Evolutionary conservation across 2,797 vertebrate species (phyloP).

Genomic region (Amblyopsis hoosieri): DNA sequence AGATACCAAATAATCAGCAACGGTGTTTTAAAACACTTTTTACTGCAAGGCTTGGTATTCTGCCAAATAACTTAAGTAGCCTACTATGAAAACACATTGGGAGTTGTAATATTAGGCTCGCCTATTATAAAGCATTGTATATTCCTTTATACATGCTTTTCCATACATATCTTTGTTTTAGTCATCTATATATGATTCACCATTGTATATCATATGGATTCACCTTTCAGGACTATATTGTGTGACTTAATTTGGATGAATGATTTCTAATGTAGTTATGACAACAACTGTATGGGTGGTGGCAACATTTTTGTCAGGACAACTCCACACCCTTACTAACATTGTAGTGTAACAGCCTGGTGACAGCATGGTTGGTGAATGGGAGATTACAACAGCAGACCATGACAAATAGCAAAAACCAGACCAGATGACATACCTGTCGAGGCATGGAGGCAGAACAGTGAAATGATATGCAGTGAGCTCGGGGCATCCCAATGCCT

Average conservation of each 20-base stretch:
- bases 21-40: no score
- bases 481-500: conserved; percentile 15
- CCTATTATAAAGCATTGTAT: no score
- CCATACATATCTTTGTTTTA: not conserved
- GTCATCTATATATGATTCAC: not conserved
- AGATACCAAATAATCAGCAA: no score
- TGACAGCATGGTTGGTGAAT: conserved; percentile 35
- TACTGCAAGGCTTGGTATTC: no score
- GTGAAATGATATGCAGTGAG: conserved; percentile 26
- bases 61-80: no score
- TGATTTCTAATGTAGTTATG: not conserved
- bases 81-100: no score
- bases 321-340: conserved; percentile 57
- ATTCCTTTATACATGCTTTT: not conserved
- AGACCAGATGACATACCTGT: conserved; percentile 73
- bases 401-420: conserved; percentile 55
- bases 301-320: conserved; percentile 50
- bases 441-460: conserved; percentile 43
- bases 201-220: not conserved
- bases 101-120: no score
- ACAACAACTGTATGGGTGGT: conserved; percentile 47
- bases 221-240: not conserved
- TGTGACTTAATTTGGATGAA: not conserved
- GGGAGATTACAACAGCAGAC: conserved; percentile 33
- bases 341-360: conserved; percentile 54